Base-by-base conservation (phyloP, 2,888 invertebrate genomes). In the Sepioteuthis lessoniana region DNA sequence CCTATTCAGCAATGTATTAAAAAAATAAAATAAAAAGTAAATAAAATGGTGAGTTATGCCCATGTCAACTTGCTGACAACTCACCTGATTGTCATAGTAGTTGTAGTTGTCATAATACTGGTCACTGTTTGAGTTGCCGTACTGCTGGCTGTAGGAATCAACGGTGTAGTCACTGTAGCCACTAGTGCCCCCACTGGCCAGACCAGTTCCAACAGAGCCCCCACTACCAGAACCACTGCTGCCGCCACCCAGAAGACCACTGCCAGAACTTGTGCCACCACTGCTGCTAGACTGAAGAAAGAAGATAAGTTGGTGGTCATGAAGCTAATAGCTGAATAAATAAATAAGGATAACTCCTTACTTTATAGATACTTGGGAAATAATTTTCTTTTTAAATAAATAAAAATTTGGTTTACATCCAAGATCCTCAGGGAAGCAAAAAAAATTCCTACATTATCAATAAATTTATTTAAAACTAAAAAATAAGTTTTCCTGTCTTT, bases 151-250 rank as follows among this genome's bases (percentile, higher is more conserved):
- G 47, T 94, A 91, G 47, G 50, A 91, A 50, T 55, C 50, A n/a
- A 92, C 92, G 47, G n/a, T n/a, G 93, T 94, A 94, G 60, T 94
- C 60, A 94, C n/a, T 90, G 94, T 94, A 94, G 60, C 91, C 93
- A 76, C 94, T 92, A 25, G 94, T 47, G n/a, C 94, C 94, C 42
- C 94, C 94, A 47, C 94, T 94, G 16, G 94, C 94, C 35, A 91
- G 92, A 50, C 94, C 94, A 76, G 94, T 93, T 50, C 93, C 94
- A 42, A 94, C 94, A 76, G 94, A 94, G 55, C 46, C 93, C 91
- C 91, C 90, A 91, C 91, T 91, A 38, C 91, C 94, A 42, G 76
- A 76, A 93, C 90, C 93, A 90, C 55, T 90, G 50, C 90, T 92
- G 76, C 76, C 93, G 46, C n/a, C 91, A 91, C 91, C 55, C 94